Conservation (phyloP, 2,888 invertebrate species). For the Globia sparganii region DNA sequence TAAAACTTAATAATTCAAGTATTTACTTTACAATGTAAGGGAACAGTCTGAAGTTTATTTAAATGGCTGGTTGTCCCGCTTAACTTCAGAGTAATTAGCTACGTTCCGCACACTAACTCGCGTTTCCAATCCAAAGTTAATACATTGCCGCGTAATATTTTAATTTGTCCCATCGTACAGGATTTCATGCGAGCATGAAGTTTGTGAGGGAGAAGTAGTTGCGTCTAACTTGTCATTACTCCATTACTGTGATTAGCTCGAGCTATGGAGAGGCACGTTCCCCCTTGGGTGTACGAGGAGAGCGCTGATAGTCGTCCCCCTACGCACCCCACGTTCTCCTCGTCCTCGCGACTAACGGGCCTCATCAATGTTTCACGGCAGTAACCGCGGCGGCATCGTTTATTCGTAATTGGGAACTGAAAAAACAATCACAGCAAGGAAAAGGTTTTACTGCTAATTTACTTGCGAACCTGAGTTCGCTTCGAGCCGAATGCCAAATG, state of each 20-base stretch:
- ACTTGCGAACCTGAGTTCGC: slow-evolving; percentile 71
- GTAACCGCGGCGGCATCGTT: slow-evolving; percentile 82
- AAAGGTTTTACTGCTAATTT: slow-evolving; percentile 84
- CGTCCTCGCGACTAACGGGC: slow-evolving; percentile 71
- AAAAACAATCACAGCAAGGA: slow-evolving; percentile 82
- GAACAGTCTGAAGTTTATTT: slow-evolving; percentile 35
- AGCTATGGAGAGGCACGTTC: slow-evolving; percentile 56
- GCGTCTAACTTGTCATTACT: slow-evolving; percentile 84
- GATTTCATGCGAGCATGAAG: slow-evolving; percentile 67
- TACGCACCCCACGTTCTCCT: slow-evolving; percentile 43
- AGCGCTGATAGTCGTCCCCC: slow-evolving; percentile 57
- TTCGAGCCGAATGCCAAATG: slow-evolving; percentile 76
- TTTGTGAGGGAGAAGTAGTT: slow-evolving; percentile 75
- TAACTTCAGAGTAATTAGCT: slow-evolving; percentile 54
- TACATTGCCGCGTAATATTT: slow-evolving; percentile 70
- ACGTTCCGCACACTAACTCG: slow-evolving; percentile 46
- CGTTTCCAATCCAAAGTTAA: slow-evolving; percentile 66
- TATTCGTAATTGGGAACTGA: slow-evolving; percentile 85
- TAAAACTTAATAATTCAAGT: not conserved
- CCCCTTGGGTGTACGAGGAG: slow-evolving; percentile 60
- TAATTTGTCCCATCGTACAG: slow-evolving; percentile 67
- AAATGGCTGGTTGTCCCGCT: slow-evolving; percentile 42
- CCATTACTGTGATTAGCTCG: slow-evolving; percentile 86
- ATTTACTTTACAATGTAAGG: slow-evolving; percentile 13
- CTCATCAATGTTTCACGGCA: slow-evolving; percentile 87